Base-by-base conservation (phyloP, 2,888 invertebrate species). In the Phyllotreta cruciferae region DNA sequence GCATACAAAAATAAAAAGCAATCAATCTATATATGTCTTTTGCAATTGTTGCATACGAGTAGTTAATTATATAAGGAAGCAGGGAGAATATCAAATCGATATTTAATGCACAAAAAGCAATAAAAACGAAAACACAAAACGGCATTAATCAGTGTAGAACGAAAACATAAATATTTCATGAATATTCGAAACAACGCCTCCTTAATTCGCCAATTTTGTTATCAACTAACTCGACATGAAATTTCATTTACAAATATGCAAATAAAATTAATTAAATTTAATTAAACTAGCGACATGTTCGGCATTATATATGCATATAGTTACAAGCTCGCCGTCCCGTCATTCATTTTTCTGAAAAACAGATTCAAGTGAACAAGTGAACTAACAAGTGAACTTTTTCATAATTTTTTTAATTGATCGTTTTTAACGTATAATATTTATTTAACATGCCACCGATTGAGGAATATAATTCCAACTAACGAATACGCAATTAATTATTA, bases 191-290 rank as follows among this genome's bases (percentile, higher is more conserved):
- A 36, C 47, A 58, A 7, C n/a, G 41, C 41, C 35, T 44, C 52
- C 52, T 60, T 60, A 52, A 41, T 52, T 37, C 37, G 38, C 55
- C 38, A 56, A 63, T 69, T 64, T 62, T 45, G 56, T 55, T 62
- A 66, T 60, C 63, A 53, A 36, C 45, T 56, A 24, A 61, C 36
- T 41, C 42, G 44, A 61, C 63, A 60, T 61, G 65, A 38, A 63
- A 63, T 64, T 65, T 62, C 55, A 66, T 70, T 60, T 57, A 55
- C 66, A 64, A 70, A 70, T 66, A 68, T 68, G 67, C 67, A 68
- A 68, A 68, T 68, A 41, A 57, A 64, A 55, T 69, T 69, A 67
- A 69, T 69, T 67, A 67, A 67, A 66, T 66, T 66, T 68, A 68
- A 68, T 70, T 65, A 65, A 68, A 66, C 60, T 50, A 63, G 60